Conservation (phyloP, 2,888 invertebrate species). For the Dermolepida albohirtum region DNA sequence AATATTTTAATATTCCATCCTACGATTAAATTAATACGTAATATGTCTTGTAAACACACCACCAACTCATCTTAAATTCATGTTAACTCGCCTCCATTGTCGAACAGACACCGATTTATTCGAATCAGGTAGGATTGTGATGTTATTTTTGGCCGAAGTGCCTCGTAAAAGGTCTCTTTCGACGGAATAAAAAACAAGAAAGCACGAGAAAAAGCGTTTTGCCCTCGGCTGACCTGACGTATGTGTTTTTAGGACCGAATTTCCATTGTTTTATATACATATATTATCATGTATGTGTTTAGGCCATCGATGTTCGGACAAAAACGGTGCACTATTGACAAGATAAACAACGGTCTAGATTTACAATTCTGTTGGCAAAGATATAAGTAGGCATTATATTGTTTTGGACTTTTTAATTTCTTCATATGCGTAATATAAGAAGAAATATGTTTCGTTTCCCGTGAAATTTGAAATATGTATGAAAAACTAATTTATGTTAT, state of each 20-base stretch:
- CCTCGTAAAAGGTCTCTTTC: constrained; percentile 13
- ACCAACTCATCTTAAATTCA: neutral
- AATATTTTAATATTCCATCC: too few relatives aligned
- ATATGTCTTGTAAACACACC: constrained; percentile 9
- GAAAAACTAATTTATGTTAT: too few relatives aligned
- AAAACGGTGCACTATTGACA: too few relatives aligned
- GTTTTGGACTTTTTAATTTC: too few relatives aligned
- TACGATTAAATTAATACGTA: constrained; percentile 11
- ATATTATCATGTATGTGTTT: constrained; percentile 2
- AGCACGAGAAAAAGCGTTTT: neutral
- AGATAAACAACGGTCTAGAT: too few relatives aligned
- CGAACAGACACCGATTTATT: constrained; percentile 7
- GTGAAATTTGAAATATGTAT: too few relatives aligned
- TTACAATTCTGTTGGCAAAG: too few relatives aligned
- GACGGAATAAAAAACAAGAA: constrained; percentile 1
- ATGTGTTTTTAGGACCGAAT: constrained; percentile 17
- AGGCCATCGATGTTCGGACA: neutral
- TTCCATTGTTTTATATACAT: neutral
- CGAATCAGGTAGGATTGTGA: constrained; percentile 10
- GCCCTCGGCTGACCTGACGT: neutral
- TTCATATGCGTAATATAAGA: too few relatives aligned
- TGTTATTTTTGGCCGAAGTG: constrained; percentile 2
- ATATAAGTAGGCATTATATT: too few relatives aligned
- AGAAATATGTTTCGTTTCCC: too few relatives aligned
- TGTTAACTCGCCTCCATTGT: constrained; percentile 1